These are phyloP conservation scores for Rhinichthys klamathensis DNA, from an alignment of 2,113 vertebrate genomes.

Conservation along the genomic window DNA sequence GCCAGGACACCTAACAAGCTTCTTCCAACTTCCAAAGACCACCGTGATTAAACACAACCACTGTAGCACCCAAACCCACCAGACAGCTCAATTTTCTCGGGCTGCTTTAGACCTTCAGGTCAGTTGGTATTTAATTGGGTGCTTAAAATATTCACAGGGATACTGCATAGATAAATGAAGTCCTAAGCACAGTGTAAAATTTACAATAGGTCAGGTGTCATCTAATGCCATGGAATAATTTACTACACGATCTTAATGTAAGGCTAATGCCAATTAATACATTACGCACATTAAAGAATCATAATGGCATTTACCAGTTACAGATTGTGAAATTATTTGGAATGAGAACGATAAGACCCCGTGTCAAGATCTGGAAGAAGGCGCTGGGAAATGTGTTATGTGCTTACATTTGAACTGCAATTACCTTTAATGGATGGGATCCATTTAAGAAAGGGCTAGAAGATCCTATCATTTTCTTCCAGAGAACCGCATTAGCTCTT, in stretches of 20 bases:
- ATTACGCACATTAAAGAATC: constrained; percentile 75
- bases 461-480: constrained; percentile 50
- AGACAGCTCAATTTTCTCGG: constrained; percentile 39
- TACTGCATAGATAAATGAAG: constrained; percentile 80
- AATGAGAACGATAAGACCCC: constrained; percentile 64
- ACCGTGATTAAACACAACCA: constrained; percentile 34
- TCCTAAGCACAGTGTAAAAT: constrained; percentile 79
- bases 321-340: constrained; percentile 71
- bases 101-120: constrained; percentile 66
- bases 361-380: constrained; percentile 64
- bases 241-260: constrained; percentile 73
- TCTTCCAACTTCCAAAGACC: background rate
- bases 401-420: constrained; percentile 65
- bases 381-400: constrained; percentile 61
- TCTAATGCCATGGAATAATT: constrained; percentile 75
- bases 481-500: constrained; percentile 27
- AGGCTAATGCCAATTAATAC: constrained; percentile 77
- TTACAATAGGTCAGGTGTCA: constrained; percentile 80
- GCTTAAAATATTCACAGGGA: constrained; percentile 80
- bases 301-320: constrained; percentile 74
- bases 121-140: constrained; percentile 78
- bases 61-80: background rate
- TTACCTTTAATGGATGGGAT: constrained; percentile 49
- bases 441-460: constrained; percentile 53
- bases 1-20: background rate